These are phyloP conservation scores for Periphyllus acericola DNA, from an alignment of 2,888 invertebrate genomes.

Conservation along the genomic window DNA sequence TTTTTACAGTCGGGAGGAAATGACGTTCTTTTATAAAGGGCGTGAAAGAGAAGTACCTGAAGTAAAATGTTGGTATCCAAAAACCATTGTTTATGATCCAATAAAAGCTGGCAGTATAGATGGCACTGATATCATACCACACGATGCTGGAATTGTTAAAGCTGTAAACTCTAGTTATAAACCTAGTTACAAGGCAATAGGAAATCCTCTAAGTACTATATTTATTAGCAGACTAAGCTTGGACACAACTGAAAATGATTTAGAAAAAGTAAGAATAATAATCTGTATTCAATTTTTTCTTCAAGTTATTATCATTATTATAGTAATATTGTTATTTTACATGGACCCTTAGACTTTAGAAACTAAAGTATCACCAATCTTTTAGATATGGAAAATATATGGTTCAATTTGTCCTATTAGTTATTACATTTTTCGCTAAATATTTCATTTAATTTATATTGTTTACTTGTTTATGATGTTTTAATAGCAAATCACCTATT, in stretches of 20 bases:
- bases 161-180: conserved; percentile 76
- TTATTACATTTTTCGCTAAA: too few species aligned
- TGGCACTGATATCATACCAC: conserved; percentile 84
- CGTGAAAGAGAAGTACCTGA: conserved; percentile 24
- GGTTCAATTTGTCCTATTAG: too few species aligned
- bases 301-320: neutral
- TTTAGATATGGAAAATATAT: too few species aligned
- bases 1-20: conserved; percentile 7
- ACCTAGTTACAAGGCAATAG: conserved; percentile 75
- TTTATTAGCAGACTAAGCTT: conserved; percentile 81
- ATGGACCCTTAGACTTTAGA: too few species aligned
- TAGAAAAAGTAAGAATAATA: conserved; percentile 67
- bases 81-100: conserved; percentile 78
- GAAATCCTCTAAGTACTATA: conserved; percentile 77
- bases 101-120: conserved; percentile 87
- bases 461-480: too few species aligned
- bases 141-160: conserved; percentile 80
- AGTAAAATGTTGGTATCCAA: conserved; percentile 70
- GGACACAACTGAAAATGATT: conserved; percentile 73
- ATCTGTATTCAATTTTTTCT: neutral
- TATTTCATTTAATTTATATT: too few species aligned
- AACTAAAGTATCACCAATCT: too few species aligned
- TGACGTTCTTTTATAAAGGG: neutral
- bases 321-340: too few species aligned
- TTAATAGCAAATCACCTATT: too few species aligned